phyloP scores from a whole-genome alignment of 2,797 vertebrate genomes.

The Falco rusticolus region DNA sequence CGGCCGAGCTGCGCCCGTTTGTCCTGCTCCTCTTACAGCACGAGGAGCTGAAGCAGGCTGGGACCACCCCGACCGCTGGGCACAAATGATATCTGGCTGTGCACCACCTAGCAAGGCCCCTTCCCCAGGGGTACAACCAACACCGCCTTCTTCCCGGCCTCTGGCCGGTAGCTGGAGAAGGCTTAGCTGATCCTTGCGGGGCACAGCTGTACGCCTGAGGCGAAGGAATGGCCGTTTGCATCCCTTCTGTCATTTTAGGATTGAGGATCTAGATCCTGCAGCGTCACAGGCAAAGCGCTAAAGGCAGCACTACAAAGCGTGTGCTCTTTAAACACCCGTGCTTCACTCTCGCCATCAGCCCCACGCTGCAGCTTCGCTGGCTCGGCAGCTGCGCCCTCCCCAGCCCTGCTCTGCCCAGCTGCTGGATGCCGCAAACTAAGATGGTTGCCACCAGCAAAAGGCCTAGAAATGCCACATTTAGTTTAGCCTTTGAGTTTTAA shows the following conservation, averaged over 20 bases:
- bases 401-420: not conserved
- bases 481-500: constrained; percentile 36
- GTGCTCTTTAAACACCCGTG: not conserved
- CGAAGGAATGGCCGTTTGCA: not conserved
- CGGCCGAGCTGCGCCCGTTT: not conserved
- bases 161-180: not conserved
- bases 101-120: not conserved
- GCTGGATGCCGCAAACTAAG: not conserved
- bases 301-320: not conserved
- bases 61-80: not conserved
- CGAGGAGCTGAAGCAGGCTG: not conserved
- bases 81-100: not conserved
- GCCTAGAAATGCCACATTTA: constrained; percentile 38
- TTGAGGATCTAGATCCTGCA: not conserved
- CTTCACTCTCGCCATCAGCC: not conserved
- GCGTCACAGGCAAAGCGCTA: not conserved
- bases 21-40: not conserved
- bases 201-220: not conserved
- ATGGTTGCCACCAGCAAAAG: constrained; percentile 11
- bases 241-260: not conserved
- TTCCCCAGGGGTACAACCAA: not conserved
- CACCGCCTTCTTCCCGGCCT: not conserved
- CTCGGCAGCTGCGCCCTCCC: not conserved
- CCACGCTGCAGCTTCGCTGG: not conserved
- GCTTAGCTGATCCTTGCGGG: not conserved